Percentiles rank a stretch among this genome's conserved stretches.
These are phyloP conservation scores for Cynocephalus volans DNA, from an alignment of 2,113 vertebrate species.

Conservation along the genomic window DNA sequence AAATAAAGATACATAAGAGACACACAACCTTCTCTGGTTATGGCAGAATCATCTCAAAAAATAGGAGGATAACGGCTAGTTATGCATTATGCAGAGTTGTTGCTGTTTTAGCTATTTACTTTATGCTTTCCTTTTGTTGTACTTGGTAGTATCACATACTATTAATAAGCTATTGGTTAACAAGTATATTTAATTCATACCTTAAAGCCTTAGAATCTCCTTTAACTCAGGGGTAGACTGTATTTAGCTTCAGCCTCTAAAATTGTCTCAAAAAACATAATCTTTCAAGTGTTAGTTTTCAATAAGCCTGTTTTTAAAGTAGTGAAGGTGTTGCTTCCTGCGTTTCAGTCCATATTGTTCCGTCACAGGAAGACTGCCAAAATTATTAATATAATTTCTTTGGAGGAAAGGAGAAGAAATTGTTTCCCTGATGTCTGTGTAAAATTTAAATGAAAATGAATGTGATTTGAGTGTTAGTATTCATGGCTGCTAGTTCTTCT, in stretches of 20 bases:
- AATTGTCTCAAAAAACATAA: slow-evolving; percentile 67
- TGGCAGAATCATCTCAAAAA: not conserved
- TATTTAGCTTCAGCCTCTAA: slow-evolving; percentile 60
- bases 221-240: not conserved
- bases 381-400: slow-evolving; percentile 82
- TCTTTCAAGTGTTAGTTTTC: slow-evolving; percentile 74
- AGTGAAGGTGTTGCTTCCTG: slow-evolving; percentile 52
- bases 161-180: not conserved
- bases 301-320: slow-evolving; percentile 56
- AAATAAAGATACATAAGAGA: not conserved
- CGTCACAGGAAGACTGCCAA: slow-evolving; percentile 76
- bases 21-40: not conserved
- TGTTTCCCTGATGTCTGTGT: slow-evolving; percentile 76
- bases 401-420: slow-evolving; percentile 73
- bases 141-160: not conserved
- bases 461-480: slow-evolving; percentile 87
- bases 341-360: slow-evolving; percentile 35
- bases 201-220: slow-evolving; percentile 37
- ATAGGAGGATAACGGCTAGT: not conserved
- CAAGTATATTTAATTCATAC: slow-evolving; percentile 20
- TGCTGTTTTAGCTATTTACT: slow-evolving; percentile 5
- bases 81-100: slow-evolving; percentile 7
- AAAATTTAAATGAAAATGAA: slow-evolving; percentile 85
- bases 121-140: slow-evolving; percentile 22
- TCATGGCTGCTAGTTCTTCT: slow-evolving; percentile 86